A percentile compares a stretch with the other conserved stretches of the same genome.
These are phyloP conservation scores for Callionymus lyra DNA, from an alignment of 2,113 vertebrate species.

Conservation along the genomic window DNA sequence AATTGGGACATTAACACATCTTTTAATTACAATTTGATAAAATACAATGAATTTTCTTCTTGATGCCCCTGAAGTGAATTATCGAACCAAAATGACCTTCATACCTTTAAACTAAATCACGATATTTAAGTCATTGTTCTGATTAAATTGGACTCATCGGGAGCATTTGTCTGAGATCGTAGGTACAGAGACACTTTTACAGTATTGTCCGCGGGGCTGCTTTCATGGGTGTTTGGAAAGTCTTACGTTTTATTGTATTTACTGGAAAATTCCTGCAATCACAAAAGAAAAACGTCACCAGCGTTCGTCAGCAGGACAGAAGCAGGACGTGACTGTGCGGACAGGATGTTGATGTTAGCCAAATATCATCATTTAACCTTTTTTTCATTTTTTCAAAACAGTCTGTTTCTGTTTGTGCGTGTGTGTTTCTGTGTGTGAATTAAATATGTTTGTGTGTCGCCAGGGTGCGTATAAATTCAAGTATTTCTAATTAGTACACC, in stretches of 20 bases:
- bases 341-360: constrained; percentile 45
- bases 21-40: too few relatives aligned
- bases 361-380: constrained; percentile 10
- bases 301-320: constrained; percentile 37
- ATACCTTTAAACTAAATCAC: too few relatives aligned
- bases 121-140: too few relatives aligned
- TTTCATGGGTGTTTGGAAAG: constrained; percentile 4
- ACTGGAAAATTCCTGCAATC: constrained; percentile 36
- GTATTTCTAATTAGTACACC: constrained; percentile 43
- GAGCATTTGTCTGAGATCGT: too few relatives aligned
- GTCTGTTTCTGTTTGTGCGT: constrained; percentile 4
- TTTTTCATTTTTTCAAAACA: constrained; percentile 27
- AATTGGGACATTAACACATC: too few relatives aligned
- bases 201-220: not conserved
- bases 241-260: constrained; percentile 13
- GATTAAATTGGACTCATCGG: too few relatives aligned
- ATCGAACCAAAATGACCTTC: too few relatives aligned
- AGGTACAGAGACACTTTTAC: too few relatives aligned
- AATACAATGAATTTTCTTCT: too few relatives aligned
- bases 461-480: constrained; percentile 18
- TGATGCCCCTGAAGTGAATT: too few relatives aligned
- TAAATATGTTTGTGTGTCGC: not conserved
- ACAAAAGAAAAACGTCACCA: constrained; percentile 35
- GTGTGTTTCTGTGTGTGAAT: not conserved
- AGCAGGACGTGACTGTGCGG: constrained; percentile 41